Evolutionary conservation across 1,140 invertebrate species (phyloP).

Genomic region (Drosophila nebulosa): DNA sequence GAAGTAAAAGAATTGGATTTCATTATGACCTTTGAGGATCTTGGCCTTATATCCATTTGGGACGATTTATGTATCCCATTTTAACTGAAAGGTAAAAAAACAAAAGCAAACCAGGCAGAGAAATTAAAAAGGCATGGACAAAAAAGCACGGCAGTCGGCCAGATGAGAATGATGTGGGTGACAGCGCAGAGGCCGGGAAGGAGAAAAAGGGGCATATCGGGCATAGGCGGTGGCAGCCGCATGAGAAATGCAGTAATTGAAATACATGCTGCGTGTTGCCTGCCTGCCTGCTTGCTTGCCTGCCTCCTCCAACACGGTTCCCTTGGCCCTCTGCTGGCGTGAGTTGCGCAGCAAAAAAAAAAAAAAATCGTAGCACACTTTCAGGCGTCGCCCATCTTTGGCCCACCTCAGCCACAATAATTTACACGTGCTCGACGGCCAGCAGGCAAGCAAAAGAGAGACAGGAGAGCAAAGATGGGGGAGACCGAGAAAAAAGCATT

Average conservation of each 20-base stretch:
- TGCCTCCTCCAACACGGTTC: no score
- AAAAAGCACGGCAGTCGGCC: not conserved
- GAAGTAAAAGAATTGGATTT: no score
- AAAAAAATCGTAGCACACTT: constrained; percentile 38
- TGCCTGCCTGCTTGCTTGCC: not conserved
- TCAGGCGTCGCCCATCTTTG: constrained; percentile 38
- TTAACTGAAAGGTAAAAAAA: constrained; percentile 10
- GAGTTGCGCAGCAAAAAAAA: constrained; percentile 20
- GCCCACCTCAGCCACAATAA: constrained; percentile 52
- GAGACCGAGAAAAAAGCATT: constrained; percentile 2
- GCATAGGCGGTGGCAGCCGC: constrained; percentile 14
- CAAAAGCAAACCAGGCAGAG: constrained; percentile 48
- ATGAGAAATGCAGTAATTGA: constrained; percentile 76
- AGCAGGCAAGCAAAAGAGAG: not conserved
- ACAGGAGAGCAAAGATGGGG: not conserved
- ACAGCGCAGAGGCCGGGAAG: not conserved
- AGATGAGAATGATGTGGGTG: not conserved
- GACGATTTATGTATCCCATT: not conserved
- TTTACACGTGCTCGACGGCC: constrained; percentile 57
- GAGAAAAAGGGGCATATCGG: not conserved
- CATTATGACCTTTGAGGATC: no score
- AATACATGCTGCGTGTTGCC: constrained; percentile 62
- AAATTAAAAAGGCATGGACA: constrained; percentile 68
- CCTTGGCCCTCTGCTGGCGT: constrained; percentile 33
- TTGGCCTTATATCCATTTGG: not conserved